Evolutionary conservation across 2,888 invertebrate species (phyloP).

Genomic region (Chouioia cunea): DNA sequence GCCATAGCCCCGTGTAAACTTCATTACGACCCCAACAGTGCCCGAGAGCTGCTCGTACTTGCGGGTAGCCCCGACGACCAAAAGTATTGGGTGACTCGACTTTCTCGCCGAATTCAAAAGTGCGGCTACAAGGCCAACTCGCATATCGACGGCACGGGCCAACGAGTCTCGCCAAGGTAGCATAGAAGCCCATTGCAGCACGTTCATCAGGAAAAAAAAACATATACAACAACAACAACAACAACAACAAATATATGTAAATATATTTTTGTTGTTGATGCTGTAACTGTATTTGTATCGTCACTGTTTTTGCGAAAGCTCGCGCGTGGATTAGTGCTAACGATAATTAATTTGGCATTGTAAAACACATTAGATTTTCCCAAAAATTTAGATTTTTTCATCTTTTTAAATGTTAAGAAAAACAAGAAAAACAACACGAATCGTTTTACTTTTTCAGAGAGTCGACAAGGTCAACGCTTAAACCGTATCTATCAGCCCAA

Average conservation of each 20-base stretch:
- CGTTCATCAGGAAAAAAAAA: slow-evolving; percentile 65
- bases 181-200: slow-evolving; percentile 59
- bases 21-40: slow-evolving; percentile 92
- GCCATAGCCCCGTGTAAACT: slow-evolving; percentile 95
- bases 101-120: slow-evolving; percentile 93
- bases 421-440: slow-evolving; percentile 34
- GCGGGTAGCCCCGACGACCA: slow-evolving; percentile 89
- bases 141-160: slow-evolving; percentile 63
- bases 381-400: too few species aligned
- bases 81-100: slow-evolving; percentile 91
- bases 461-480: slow-evolving; percentile 82
- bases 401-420: too few species aligned
- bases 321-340: too few species aligned
- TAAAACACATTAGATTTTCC: too few species aligned
- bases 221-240: too few species aligned
- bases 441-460: slow-evolving; percentile 72
- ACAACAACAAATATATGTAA: too few species aligned
- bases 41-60: slow-evolving; percentile 92
- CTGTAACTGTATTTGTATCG: too few species aligned
- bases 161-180: slow-evolving; percentile 81
- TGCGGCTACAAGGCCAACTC: slow-evolving; percentile 91
- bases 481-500: slow-evolving; percentile 79
- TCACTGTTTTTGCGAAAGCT: too few species aligned
- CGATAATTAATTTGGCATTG: too few species aligned
- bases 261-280: slow-evolving; percentile 57